Percentiles rank a stretch among this genome's conserved stretches.
phyloP scores from a whole-genome alignment of 1,140 invertebrate species.

The Teleogryllus occipitalis region DNA sequence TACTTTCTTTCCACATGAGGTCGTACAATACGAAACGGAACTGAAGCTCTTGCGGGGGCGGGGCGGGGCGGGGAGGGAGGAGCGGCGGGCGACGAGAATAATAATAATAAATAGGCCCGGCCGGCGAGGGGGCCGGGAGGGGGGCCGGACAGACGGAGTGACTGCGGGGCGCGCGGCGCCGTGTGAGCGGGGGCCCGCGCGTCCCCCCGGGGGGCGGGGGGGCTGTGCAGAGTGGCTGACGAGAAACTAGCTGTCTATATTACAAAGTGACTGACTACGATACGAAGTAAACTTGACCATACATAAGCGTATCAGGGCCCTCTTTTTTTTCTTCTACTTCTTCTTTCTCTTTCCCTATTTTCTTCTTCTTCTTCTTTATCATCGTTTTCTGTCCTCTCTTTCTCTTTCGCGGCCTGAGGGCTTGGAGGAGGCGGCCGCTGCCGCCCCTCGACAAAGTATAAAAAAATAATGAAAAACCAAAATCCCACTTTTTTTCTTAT shows the following conservation, averaged over 20 bases:
- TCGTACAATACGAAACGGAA: background rate
- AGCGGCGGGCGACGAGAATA: background rate
- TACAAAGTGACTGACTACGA: background rate
- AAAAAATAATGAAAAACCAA: conserved; percentile 6
- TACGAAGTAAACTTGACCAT: background rate
- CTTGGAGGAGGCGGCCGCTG: background rate
- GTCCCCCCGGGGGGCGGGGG: too few species aligned
- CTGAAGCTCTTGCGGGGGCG: background rate
- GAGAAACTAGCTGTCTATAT: background rate
- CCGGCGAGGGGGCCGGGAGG: too few species aligned
- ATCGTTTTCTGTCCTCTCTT: too few species aligned
- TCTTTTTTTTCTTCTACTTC: background rate
- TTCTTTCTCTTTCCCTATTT: too few species aligned
- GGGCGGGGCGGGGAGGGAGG: background rate
- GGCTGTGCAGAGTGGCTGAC: background rate
- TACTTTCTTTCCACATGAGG: conserved; percentile 11
- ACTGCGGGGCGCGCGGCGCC: too few species aligned
- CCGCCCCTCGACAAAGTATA: background rate
- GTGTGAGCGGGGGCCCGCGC: too few species aligned
- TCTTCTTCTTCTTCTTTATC: too few species aligned
- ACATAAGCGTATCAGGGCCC: background rate
- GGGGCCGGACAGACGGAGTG: too few species aligned
- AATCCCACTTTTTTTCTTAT: conserved; percentile 2
- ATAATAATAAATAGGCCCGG: background rate
- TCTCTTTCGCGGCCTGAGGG: background rate